Evolutionary conservation across 2,113 vertebrate genomes (phyloP).

Genomic region (Edolisoma coerulescens): DNA sequence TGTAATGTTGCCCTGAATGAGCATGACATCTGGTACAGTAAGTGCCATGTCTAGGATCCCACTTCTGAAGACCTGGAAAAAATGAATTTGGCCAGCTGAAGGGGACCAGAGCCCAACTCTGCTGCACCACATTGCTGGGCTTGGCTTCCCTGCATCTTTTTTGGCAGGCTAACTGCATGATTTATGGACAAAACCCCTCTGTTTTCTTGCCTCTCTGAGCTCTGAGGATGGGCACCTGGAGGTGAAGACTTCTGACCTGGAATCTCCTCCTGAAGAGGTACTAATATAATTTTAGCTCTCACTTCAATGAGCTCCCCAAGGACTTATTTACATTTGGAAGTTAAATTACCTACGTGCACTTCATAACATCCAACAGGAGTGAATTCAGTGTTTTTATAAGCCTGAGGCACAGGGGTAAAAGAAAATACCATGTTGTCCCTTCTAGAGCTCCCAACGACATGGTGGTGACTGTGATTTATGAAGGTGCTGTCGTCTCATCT

Average conservation of each 20-base stretch:
- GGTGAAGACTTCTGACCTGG: neutral
- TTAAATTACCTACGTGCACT: neutral
- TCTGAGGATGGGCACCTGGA: neutral
- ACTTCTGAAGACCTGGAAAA: neutral
- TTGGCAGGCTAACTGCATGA: neutral
- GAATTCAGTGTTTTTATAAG: neutral
- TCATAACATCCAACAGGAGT: neutral
- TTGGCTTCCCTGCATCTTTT: neutral
- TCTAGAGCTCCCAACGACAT: neutral
- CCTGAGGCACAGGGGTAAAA: neutral
- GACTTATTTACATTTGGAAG: neutral
- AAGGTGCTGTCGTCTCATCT: neutral
- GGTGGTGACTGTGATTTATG: neutral
- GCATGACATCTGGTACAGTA: neutral
- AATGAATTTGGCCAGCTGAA: neutral
- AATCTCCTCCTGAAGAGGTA: neutral
- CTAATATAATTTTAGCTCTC: neutral
- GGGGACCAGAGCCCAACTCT: neutral
- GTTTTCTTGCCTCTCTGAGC: neutral
- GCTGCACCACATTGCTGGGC: neutral
- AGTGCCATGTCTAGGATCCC: neutral
- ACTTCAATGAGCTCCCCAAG: neutral
- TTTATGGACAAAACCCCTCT: neutral
- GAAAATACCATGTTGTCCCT: neutral
- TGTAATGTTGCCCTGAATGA: neutral